Evolutionary conservation across 2,888 invertebrate species (phyloP).

Genomic region (Coenonympha glycerion): DNA sequence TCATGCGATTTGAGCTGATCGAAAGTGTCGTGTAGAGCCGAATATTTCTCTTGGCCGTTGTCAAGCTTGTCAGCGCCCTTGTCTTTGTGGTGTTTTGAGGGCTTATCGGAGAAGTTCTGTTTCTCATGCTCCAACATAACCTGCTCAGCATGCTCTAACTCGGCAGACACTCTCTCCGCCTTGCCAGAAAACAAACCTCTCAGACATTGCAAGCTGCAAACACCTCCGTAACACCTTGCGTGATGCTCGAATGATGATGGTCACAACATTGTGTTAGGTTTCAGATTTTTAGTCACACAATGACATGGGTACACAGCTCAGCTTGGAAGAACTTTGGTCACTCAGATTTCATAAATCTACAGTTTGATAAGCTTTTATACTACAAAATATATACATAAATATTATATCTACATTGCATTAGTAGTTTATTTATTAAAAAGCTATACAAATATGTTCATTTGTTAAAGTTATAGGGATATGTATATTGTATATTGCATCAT

Average conservation of each 20-base stretch:
- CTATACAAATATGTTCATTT: too few relatives aligned
- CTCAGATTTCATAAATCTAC: slow-evolving; percentile 11
- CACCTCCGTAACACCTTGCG: slow-evolving; percentile 33
- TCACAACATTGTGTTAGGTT: slow-evolving; percentile 47
- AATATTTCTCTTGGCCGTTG: slow-evolving; percentile 54
- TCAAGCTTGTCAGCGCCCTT: slow-evolving; percentile 49
- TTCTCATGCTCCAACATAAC: slow-evolving; percentile 73
- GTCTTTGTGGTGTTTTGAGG: slow-evolving; percentile 44
- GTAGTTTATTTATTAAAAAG: too few relatives aligned
- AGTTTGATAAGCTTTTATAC: neutral
- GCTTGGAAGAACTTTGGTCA: neutral
- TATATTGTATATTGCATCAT: too few relatives aligned
- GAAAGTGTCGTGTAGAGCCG: slow-evolving; percentile 64
- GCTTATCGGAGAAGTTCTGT: slow-evolving; percentile 60
- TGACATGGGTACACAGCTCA: slow-evolving; percentile 12
- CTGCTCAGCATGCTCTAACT: slow-evolving; percentile 73
- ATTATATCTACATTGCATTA: too few relatives aligned
- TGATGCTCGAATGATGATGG: slow-evolving; percentile 50
- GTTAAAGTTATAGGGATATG: too few relatives aligned
- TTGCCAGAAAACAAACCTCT: slow-evolving; percentile 72
- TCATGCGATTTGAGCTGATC: slow-evolving; percentile 63
- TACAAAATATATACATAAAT: neutral
- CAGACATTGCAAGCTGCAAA: slow-evolving; percentile 45
- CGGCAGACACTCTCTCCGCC: slow-evolving; percentile 72
- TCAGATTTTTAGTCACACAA: slow-evolving; percentile 5